Conservation (phyloP, 2,797 vertebrate species). For the Molossus alvarezi region DNA sequence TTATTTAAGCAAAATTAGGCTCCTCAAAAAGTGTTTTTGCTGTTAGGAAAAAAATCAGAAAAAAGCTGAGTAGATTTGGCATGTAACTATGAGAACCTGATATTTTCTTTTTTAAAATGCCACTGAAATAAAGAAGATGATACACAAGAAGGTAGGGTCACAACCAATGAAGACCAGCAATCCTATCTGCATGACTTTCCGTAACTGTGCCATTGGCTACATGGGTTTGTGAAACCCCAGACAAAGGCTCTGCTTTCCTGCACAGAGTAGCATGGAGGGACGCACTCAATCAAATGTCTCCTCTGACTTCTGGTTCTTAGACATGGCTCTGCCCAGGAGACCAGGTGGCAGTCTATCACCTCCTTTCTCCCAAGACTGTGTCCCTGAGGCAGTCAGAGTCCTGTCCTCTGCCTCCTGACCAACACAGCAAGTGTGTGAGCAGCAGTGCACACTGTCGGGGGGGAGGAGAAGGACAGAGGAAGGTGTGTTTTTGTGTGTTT, state of each 20-base stretch:
- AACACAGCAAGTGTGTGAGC: fast-evolving
- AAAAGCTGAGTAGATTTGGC: neutral
- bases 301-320: neutral
- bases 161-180: fast-evolving
- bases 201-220: fast-evolving
- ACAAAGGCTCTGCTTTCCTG: neutral
- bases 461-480: fast-evolving
- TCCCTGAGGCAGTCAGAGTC: neutral
- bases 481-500: fast-evolving
- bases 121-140: neutral
- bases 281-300: neutral
- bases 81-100: neutral
- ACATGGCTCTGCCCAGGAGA: fast-evolving
- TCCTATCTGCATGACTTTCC: neutral
- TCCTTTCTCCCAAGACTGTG: neutral
- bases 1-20: neutral
- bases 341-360: neutral
- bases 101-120: neutral
- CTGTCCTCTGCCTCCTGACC: neutral
- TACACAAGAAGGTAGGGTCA: neutral
- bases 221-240: neutral
- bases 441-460: fast-evolving
- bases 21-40: neutral
- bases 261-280: neutral
- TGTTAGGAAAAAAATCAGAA: neutral